These are phyloP conservation scores for Dioctria rufipes DNA, from an alignment of 2,888 invertebrate genomes.

Conservation along the genomic window DNA sequence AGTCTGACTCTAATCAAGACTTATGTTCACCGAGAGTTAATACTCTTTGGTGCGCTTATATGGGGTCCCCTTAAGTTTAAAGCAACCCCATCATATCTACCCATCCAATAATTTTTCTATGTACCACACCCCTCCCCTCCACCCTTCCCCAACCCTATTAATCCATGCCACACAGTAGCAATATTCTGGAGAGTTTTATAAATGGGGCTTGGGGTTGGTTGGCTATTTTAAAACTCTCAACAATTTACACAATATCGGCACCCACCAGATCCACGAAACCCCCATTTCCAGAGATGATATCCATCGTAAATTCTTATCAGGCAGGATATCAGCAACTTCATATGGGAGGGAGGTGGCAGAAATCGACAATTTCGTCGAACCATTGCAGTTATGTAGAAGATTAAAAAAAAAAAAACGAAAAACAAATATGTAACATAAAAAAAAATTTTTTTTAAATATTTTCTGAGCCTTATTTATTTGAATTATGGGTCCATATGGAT, in stretches of 20 bases:
- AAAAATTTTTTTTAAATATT: conserved; percentile 22
- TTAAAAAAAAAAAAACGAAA: not conserved
- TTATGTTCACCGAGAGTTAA: conserved; percentile 55
- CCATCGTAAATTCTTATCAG: conserved; percentile 48
- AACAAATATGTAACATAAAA: too few species aligned
- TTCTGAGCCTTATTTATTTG: conserved; percentile 16
- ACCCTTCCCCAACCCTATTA: too few species aligned
- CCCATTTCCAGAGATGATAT: conserved; percentile 14
- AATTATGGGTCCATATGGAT: not conserved
- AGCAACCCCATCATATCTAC: not conserved
- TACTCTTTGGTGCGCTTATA: conserved; percentile 51
- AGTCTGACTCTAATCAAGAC: conserved; percentile 52
- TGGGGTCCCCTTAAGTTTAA: conserved; percentile 2
- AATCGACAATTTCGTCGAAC: conserved; percentile 41
- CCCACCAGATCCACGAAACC: not conserved
- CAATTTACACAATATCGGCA: not conserved
- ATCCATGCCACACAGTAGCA: too few species aligned
- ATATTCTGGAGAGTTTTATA: too few species aligned
- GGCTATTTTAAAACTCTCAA: conserved; percentile 12
- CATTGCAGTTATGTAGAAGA: conserved; percentile 7
- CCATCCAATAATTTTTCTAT: not conserved
- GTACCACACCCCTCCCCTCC: too few species aligned
- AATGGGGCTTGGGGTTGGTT: too few species aligned
- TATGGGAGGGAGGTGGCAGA: not conserved
- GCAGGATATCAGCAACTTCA: not conserved